Evolutionary conservation across 2,797 vertebrate genomes (phyloP).

Genomic region (Brotula barbata): DNA sequence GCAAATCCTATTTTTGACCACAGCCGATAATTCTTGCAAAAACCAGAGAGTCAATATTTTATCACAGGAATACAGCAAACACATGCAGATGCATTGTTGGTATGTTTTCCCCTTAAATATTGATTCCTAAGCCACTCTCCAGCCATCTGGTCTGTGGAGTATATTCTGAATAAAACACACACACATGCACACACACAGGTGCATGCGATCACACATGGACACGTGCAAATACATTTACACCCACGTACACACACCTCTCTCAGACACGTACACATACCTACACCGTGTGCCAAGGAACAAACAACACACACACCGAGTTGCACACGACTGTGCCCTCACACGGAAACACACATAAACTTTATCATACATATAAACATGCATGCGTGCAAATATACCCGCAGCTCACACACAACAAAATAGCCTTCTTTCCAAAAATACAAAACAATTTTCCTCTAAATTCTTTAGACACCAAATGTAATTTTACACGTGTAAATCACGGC

Average conservation of each 20-base stretch:
- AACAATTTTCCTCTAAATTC: constrained; percentile 35
- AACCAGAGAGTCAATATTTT: constrained; percentile 78
- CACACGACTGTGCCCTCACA: neutral
- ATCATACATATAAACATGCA: constrained; percentile 27
- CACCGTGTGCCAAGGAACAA: neutral
- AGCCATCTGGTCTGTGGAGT: constrained; percentile 70
- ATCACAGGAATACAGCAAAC: constrained; percentile 75
- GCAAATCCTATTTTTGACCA: constrained; percentile 76
- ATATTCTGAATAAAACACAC: constrained; percentile 57
- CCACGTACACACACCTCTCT: constrained; percentile 4
- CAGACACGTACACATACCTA: constrained; percentile 4
- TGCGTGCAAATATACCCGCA: neutral
- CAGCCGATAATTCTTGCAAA: constrained; percentile 75
- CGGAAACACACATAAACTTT: neutral
- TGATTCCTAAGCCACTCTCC: constrained; percentile 69
- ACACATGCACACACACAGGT: constrained; percentile 7
- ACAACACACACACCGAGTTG: neutral
- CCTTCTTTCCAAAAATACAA: constrained; percentile 32
- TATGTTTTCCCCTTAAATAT: constrained; percentile 76
- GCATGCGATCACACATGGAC: neutral
- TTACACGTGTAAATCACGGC: constrained; percentile 33
- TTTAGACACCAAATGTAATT: constrained; percentile 43
- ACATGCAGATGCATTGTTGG: constrained; percentile 76
- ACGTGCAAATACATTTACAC: constrained; percentile 4
- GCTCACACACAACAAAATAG: constrained; percentile 19